A percentile compares a stretch with the other conserved stretches of the same genome.
Conservation (phyloP, 1,140 invertebrate genomes). For the Atopsyche davidsoni region DNA sequence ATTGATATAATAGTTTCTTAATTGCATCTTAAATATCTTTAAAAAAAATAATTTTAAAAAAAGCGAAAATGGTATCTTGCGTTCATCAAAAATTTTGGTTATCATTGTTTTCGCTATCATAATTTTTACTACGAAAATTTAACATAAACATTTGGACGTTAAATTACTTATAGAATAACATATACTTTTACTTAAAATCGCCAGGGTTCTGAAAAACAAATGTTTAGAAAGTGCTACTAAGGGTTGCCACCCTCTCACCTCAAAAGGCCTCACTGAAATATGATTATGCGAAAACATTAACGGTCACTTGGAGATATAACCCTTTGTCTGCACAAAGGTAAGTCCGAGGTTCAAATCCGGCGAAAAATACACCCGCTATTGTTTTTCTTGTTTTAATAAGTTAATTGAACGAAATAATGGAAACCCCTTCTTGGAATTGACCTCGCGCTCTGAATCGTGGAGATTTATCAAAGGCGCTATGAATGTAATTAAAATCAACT, state of each 20-base stretch:
- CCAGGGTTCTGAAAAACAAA: neutral
- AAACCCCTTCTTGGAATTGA: no score
- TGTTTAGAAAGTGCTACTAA: neutral
- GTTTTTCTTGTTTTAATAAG: constrained; percentile 21
- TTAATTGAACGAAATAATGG: constrained; percentile 24
- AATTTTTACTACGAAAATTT: no score
- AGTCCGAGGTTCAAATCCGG: constrained; percentile 15
- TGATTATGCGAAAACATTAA: constrained; percentile 26
- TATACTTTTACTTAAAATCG: neutral
- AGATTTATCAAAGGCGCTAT: no score
- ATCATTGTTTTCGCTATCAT: no score
- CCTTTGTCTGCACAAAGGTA: constrained; percentile 21
- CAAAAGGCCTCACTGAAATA: constrained; percentile 15
- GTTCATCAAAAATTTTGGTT: no score
- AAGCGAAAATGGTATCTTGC: no score
- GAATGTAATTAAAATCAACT: no score
- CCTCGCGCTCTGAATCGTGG: no score
- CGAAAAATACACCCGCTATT: constrained; percentile 15
- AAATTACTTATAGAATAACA: neutral
- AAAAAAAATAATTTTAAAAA: no score
- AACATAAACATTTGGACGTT: neutral
- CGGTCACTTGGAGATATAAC: constrained; percentile 26
- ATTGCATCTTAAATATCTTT: no score
- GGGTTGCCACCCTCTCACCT: constrained; percentile 4
- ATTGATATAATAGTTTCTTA: no score